Conservation (phyloP, 35 echinoderm and acorn worm genomes). For the Heliocidaris tuberculata region DNA sequence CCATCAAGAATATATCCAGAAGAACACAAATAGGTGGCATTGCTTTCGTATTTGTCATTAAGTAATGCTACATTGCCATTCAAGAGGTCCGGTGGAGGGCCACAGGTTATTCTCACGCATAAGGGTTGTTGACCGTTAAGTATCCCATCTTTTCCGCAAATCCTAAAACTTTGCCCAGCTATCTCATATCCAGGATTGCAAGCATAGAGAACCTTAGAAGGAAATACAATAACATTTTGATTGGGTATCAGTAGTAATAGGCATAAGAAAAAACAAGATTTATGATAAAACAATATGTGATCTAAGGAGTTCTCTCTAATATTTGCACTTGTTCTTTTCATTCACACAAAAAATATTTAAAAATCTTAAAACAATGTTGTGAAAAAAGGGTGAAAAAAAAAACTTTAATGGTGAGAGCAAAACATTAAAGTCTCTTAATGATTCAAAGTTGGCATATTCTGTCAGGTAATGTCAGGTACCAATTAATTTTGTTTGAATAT, state of each 20-base stretch:
- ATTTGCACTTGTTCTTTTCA: not conserved
- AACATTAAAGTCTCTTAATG: not conserved
- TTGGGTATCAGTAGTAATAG: not conserved
- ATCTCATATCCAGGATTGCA: slow-evolving; percentile 55
- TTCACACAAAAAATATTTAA: not conserved
- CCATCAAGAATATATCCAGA: slow-evolving; percentile 60
- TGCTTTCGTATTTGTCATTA: slow-evolving; percentile 45
- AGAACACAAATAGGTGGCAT: slow-evolving; percentile 55
- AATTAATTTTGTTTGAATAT: too few species aligned
- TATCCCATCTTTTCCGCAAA: slow-evolving; percentile 50
- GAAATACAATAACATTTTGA: not conserved
- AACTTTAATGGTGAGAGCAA: not conserved
- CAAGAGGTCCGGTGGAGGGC: slow-evolving; percentile 27
- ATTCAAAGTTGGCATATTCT: not conserved
- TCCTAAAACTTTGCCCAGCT: slow-evolving; percentile 13
- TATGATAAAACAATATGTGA: not conserved
- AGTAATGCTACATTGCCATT: slow-evolving; percentile 21
- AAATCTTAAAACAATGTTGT: not conserved
- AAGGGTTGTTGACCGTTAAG: slow-evolving; percentile 44
- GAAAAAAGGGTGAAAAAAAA: not conserved
- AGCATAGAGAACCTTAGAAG: slow-evolving; percentile 33
- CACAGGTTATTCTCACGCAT: slow-evolving; percentile 57
- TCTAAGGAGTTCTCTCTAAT: too few species aligned
- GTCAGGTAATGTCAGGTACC: too few species aligned
- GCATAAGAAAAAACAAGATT: not conserved